Evolutionary conservation across 2,797 vertebrate genomes (phyloP), one percentile per base, ranked within the genome.

Genomic region (Atherinosoma microstoma): DNA sequence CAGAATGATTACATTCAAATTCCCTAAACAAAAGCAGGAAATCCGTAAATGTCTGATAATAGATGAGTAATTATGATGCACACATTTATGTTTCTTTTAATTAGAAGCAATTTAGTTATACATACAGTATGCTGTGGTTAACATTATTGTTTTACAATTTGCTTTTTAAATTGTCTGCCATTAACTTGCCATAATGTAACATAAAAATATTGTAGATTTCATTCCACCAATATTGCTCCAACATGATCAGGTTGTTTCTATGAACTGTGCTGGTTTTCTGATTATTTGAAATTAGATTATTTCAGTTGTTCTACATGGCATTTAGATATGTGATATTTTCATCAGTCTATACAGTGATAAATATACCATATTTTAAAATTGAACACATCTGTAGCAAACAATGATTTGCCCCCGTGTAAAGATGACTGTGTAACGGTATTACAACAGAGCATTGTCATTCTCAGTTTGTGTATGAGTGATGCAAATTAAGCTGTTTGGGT

Each of bases 1-100:
- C 42, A 65, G 27, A 40, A 29, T 72, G 45, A 68, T 65, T 61
- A 47, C 67, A 60, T 75, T 13, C 35, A 54, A 57, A 34, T 18
- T 75, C 29, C n/a, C 27, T 45, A 20, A 20, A 35, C 12, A 60
- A 38, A 12, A 24, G 20, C 51, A n/a, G 8, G 35, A 13, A 20
- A 24, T 47, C 13, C 61, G 18, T 20, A 63, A 64, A 57, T 9
- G 15, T 71, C 10, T 68, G 24, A 70, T 61, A 15, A 16, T 7
- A 47, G 6, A 35, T 51, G 22, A 20, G 16, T 32, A 12, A 72
- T n/a, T 57, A 67, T 24, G 0, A 64, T 67, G 60, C 64, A 30
- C n/a, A 63, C 54, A 60, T 29, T 40, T 56, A 3, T 16, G 56
- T 47, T 22, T 47, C 12, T 12, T 35, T 49, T 18, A 7, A 22